phyloP scores from a whole-genome alignment of 2,888 invertebrate genomes.

The Xestia ashworthii region DNA sequence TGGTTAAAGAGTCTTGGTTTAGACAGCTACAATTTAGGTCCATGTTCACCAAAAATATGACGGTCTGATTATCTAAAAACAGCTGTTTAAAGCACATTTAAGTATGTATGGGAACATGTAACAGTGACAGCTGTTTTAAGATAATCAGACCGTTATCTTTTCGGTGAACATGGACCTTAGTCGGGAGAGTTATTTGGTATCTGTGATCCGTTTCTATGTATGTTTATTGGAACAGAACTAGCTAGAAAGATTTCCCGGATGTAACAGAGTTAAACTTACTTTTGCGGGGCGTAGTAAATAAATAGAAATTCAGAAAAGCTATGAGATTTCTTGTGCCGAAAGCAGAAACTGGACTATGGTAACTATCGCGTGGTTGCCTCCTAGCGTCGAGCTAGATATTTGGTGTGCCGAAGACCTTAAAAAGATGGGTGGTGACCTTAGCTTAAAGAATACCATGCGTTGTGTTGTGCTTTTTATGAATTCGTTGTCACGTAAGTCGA shows the following conservation, averaged over 20 bases:
- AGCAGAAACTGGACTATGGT: neutral
- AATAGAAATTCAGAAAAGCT: neutral
- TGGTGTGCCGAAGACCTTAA: neutral
- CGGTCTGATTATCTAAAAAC: too few relatives aligned
- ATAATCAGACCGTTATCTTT: too few relatives aligned
- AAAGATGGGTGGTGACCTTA: neutral
- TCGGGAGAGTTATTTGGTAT: slow-evolving; percentile 38
- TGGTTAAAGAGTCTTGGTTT: too few relatives aligned
- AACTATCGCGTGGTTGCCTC: neutral
- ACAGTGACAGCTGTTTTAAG: too few relatives aligned
- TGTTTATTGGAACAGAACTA: neutral
- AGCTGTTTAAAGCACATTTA: too few relatives aligned
- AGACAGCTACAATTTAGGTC: too few relatives aligned
- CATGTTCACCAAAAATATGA: too few relatives aligned
- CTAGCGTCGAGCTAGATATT: neutral
- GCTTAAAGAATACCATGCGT: too few relatives aligned
- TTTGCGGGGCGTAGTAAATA: neutral
- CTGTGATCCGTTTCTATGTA: slow-evolving; percentile 8
- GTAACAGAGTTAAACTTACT: too few relatives aligned
- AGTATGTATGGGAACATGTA: too few relatives aligned
- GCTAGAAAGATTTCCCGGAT: neutral
- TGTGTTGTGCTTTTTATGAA: neutral
- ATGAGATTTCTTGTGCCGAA: neutral
- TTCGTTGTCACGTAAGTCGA: neutral
- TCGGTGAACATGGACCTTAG: too few relatives aligned